phyloP scores from a whole-genome alignment of 2,797 vertebrate genomes.

The Podarcis lilfordi region DNA sequence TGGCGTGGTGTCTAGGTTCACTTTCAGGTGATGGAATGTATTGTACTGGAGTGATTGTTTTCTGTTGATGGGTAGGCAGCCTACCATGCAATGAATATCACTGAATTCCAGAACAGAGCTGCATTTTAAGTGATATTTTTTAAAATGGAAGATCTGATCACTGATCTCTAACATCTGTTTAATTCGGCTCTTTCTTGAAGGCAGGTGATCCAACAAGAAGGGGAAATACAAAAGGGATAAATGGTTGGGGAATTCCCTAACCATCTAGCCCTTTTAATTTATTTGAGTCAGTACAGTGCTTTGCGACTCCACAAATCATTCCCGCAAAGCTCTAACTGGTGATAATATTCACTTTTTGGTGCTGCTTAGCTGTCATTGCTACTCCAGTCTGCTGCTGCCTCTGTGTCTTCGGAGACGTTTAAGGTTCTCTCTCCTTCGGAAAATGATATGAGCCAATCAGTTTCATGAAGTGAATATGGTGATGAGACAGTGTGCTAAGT shows the following conservation, averaged over 20 bases:
- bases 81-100: too few species aligned
- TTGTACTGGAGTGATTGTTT: too few species aligned
- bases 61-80: too few species aligned
- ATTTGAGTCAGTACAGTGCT: too few species aligned
- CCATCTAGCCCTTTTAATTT: not conserved
- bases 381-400: not conserved
- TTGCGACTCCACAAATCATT: not conserved
- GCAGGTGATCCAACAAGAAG: not conserved
- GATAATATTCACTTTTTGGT: not conserved
- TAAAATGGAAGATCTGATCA: too few species aligned
- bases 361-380: not conserved
- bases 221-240: too few species aligned
- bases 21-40: too few species aligned
- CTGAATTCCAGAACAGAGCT: too few species aligned
- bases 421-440: not conserved
- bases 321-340: not conserved
- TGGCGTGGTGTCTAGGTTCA: too few species aligned
- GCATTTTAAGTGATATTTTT: too few species aligned
- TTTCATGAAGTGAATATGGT: not conserved
- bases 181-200: not conserved
- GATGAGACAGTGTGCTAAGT: not conserved
- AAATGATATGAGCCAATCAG: not conserved
- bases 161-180: not conserved
- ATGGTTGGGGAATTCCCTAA: not conserved
- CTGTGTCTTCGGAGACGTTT: not conserved